Conservation (phyloP, 2,113 vertebrate species). For the Parotia lawesii region DNA sequence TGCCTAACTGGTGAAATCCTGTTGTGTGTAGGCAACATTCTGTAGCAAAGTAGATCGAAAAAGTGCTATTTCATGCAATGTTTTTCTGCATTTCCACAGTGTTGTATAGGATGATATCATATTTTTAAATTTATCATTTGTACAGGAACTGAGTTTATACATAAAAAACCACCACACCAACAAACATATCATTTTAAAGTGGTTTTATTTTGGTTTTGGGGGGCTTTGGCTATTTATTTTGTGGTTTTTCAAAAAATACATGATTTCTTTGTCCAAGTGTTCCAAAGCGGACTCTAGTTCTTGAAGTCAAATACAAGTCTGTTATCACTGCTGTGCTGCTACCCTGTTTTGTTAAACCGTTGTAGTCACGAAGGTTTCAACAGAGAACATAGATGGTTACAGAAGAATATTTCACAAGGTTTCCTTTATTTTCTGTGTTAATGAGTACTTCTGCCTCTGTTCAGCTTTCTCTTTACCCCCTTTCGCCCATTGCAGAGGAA, state of each 20-base stretch:
- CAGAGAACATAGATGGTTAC: neutral
- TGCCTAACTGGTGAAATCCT: neutral
- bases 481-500: neutral
- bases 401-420: neutral
- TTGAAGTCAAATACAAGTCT: neutral
- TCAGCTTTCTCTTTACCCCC: neutral
- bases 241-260: accelerated
- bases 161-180: neutral
- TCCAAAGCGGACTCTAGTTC: neutral
- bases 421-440: neutral
- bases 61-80: neutral
- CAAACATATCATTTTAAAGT: neutral
- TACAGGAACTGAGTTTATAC: neutral
- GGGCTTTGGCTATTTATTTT: neutral
- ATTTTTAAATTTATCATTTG: neutral
- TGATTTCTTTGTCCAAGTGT: neutral
- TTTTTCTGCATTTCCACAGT: neutral
- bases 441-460: neutral
- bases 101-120: neutral
- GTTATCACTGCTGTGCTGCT: neutral
- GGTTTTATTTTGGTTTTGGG: neutral
- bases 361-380: neutral
- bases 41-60: neutral
- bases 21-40: neutral
- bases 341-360: neutral